Evolutionary conservation across 1,140 invertebrate species (phyloP), one percentile per base, ranked within the genome.

Genomic region (Drosophila carrolli): DNA sequence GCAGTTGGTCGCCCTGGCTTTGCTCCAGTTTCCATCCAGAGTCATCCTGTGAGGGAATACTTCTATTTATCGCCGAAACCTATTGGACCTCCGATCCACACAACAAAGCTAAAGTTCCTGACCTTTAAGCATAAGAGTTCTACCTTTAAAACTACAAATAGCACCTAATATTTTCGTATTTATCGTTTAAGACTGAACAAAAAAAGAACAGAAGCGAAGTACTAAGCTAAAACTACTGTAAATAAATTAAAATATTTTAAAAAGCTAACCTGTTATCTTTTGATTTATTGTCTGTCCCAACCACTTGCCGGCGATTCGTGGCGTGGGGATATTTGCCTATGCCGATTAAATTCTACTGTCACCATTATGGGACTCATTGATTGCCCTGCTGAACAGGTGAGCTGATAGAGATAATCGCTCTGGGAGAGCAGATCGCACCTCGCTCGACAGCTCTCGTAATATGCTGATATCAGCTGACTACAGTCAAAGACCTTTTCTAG

Each of bases 51-150:
- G 72, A 78, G n/a, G 29, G 8, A n/a, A 44, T 44, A 10, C 29
- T 11, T 16, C 16, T 14, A 35, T 37, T 29, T 9, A 57, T 14
- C 32, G 23, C 29, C 8, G 56, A 13, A 13, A 37, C 29, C 16
- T 2, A 44, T 6, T 44, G 65, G 66, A 72, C 47, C 46, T 40
- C 40, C 68, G 63, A 77, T 61, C 78, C 78, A 72, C 67, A 58
- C 68, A 72, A 72, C 63, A 78, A 70, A 70, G 72, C 67, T 83
- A 86, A 76, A 89, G 83, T 86, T 86, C 83, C 83, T 86, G 84
- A 85, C 75, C 58, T 40, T 38, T 71, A 85, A 41, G 27, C 38
- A 66, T 85, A 86, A 81, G 82, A 58, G 48, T 67, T 58, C 40
- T 54, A 67, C 16, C 32, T 5, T 29, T 37, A 48, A 56, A 56